Conservation (phyloP, 2,797 vertebrate genomes). For the Rhinella marina region DNA sequence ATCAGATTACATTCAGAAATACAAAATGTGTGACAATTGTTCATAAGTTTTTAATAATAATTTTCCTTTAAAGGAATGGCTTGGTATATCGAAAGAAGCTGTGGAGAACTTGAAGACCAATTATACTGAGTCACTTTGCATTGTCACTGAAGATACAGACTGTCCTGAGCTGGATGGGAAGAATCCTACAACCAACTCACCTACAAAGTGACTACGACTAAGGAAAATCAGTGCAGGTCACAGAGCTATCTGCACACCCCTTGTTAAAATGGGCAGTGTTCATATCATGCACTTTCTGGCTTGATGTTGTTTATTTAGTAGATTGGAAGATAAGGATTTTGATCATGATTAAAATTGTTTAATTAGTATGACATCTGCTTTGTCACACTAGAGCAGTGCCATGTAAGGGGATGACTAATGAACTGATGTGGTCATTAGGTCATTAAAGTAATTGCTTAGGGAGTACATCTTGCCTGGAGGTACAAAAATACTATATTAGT, state of each 20-base stretch:
- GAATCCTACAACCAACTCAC: background rate
- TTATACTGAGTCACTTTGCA: conserved; percentile 46
- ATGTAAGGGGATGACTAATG: background rate
- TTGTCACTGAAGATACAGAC: conserved; percentile 39
- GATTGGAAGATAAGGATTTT: too few relatives aligned
- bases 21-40: background rate
- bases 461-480: background rate
- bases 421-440: background rate
- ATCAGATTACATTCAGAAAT: background rate
- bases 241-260: background rate
- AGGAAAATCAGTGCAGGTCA: background rate
- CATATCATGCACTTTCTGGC: background rate
- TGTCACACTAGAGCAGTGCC: background rate
- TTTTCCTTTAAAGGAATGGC: conserved; percentile 30
- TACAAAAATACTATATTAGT: background rate
- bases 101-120: conserved; percentile 48
- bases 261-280: background rate
- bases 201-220: background rate
- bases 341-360: too few relatives aligned
- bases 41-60: background rate
- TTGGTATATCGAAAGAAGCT: conserved; percentile 52
- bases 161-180: conserved; percentile 4
- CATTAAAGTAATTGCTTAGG: background rate
- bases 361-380: too few relatives aligned
- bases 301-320: too few relatives aligned